Base-by-base conservation (phyloP, 2,797 vertebrate species). In the Sebastes steindachneri region DNA sequence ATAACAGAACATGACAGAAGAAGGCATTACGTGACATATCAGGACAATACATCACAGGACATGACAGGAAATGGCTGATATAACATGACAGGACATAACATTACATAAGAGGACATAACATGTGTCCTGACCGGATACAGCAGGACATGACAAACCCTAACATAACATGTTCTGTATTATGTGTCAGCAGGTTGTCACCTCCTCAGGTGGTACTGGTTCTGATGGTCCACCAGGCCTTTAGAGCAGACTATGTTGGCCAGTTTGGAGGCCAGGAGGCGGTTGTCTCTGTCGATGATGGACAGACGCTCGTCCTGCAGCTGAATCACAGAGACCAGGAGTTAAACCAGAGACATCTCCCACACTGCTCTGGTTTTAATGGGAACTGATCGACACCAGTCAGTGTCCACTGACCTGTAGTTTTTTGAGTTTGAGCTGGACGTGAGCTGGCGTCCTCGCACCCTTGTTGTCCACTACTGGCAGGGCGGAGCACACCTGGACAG, bases 361-460 rank as follows among this genome's bases (percentile, higher is more conserved):
- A 51, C 7, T 9, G 17, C 0, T 51, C 15, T 45, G 41, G 14
- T 45, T 45, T 45, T 45, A 45, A 45, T 15, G 41, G 41, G 41
- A 15, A 45, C 41, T 45, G 1, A 45, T 17, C 14, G 37, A 15
- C 37, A 41, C 37, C 37, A 0, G 37, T 6, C 1, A 48, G 45
- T n/a, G 6, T 48, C 2, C 26, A 51, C 82, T 31, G 9, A 96
- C 95, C 95, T 96, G 95, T 1, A 85, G 82, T 74, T 95, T 96
- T 48, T 97, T 97, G 9, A 95, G 90, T 55, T 96, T 96, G 29
- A 96, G 86, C 28, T 95, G 93, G 31, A 96, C 33, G 66, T 96
- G 96, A 35, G 77, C 67, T 0, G 95, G 96, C 0, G 89, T 93
- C 73, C 68, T 89, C 25, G 37, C 33, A 1, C 94, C 95, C 54